Base-by-base conservation (phyloP, 2,113 vertebrate genomes). In the Limnothrissa miodon region DNA sequence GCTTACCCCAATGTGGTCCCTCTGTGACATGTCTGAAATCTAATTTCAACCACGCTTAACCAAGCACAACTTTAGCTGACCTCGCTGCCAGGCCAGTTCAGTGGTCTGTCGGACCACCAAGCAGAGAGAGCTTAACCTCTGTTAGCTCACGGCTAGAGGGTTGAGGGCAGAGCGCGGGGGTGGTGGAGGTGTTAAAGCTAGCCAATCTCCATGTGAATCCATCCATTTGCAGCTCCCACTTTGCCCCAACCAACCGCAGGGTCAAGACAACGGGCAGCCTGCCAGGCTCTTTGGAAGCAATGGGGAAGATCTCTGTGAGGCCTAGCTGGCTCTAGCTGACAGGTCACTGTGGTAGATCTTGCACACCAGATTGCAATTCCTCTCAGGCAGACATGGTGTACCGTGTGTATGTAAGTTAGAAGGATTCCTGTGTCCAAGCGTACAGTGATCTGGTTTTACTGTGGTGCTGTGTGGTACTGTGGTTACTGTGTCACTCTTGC, bases 31-130 rank as follows among this genome's bases (percentile, higher is more conserved):
- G 25, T 33, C 66, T 36, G 29, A 36, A 74, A 74, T 36, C 36
- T 74, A 10, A 36, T 83, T 29, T n/a, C 23, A 42, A 74, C 45
- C 85, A 39, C 82, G 78, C 81, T 84, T 78, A 86, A 42, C 59
- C 3, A 82, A 82, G 84, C 84, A 83, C 83, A 45, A 80, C 82
- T 85, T 84, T 82, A 87, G 83, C 83, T 82, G 80, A 74, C 66
- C 66, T 82, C 86, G 62, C 80, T 78, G 33, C 45, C 66, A 51
- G 79, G 5, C 46, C 1, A 2, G 15, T 15, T 48, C 46, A 15
- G 84, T 79, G 29, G 33, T 80, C 66, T 59, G 29, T 53, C 66
- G 29, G 39, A 83, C 82, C 82, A 56, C 46, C 83, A 44, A 78
- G 78, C 62, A 66, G 78, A 85, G 79, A 29, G 46, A 36, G 56